These are phyloP conservation scores for Troides aeacus DNA, from an alignment of 2,888 invertebrate genomes.

Conservation along the genomic window DNA sequence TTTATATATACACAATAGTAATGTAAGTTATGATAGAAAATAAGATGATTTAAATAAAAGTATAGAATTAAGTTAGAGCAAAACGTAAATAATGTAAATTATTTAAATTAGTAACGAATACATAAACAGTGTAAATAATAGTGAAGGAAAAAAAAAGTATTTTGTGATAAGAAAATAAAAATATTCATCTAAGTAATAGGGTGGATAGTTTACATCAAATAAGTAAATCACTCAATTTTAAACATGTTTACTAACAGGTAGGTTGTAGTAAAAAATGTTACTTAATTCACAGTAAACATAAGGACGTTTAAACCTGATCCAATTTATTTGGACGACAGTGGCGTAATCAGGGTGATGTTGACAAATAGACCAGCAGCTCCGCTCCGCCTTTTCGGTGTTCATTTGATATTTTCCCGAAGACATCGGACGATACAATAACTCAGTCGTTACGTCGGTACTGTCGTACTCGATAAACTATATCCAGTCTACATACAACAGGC, in stretches of 20 bases:
- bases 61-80: too few relatives aligned
- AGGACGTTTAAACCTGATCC: constrained; percentile 60
- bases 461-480: constrained; percentile 40
- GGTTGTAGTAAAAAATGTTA: constrained; percentile 15
- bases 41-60: too few relatives aligned
- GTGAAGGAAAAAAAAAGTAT: too few relatives aligned
- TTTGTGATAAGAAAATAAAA: too few relatives aligned
- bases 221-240: neutral
- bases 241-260: neutral
- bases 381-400: constrained; percentile 72
- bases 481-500: neutral
- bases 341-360: constrained; percentile 64
- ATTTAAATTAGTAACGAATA: too few relatives aligned
- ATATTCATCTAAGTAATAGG: too few relatives aligned
- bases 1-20: too few relatives aligned
- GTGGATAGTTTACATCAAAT: neutral
- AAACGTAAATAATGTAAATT: too few relatives aligned
- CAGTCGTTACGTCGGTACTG: constrained; percentile 49
- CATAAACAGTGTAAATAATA: too few relatives aligned
- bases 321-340: constrained; percentile 59
- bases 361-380: constrained; percentile 64
- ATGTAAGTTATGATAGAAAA: too few relatives aligned
- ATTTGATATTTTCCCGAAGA: constrained; percentile 58
- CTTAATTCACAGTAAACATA: constrained; percentile 26
- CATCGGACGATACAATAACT: constrained; percentile 59